Conservation (phyloP, 2,888 invertebrate species). For the Scaeva pyrastri region DNA sequence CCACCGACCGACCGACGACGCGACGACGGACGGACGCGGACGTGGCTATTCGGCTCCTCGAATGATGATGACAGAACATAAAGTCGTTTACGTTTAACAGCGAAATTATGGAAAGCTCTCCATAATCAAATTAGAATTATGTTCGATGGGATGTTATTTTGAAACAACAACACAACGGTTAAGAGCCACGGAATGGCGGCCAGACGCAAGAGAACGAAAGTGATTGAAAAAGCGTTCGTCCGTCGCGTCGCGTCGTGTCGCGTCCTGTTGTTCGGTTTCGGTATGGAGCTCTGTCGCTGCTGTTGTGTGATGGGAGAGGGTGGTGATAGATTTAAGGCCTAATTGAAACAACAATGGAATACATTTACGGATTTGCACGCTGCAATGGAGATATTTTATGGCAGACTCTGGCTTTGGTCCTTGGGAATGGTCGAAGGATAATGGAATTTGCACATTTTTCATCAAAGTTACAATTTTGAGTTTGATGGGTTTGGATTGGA, state of each 20-base stretch:
- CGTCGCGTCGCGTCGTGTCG: too few relatives aligned
- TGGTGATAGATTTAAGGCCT: slow-evolving; percentile 57
- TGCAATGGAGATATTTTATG: slow-evolving; percentile 44
- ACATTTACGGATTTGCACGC: slow-evolving; percentile 70
- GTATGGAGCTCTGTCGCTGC: too few relatives aligned
- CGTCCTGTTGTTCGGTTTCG: neutral
- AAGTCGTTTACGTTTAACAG: slow-evolving; percentile 72
- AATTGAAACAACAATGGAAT: slow-evolving; percentile 74
- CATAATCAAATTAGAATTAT: slow-evolving; percentile 73
- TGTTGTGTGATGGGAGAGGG: neutral
- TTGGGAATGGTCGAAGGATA: slow-evolving; percentile 14
- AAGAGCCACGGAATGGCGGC: slow-evolving; percentile 27
- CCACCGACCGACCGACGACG: too few relatives aligned
- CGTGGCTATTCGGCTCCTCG: slow-evolving; percentile 28
- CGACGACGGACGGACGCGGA: too few relatives aligned
- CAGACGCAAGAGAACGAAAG: neutral
- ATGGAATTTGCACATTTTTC: slow-evolving; percentile 53
- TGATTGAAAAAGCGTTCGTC: neutral
- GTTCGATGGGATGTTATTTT: slow-evolving; percentile 63
- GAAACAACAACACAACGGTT: slow-evolving; percentile 19
- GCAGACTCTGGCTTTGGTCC: neutral
- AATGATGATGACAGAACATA: slow-evolving; percentile 70
- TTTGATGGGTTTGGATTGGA: neutral
- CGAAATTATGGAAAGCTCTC: slow-evolving; percentile 73
- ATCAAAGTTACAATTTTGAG: slow-evolving; percentile 1